Evolutionary conservation across 1,140 invertebrate genomes (phyloP), one percentile per base, ranked within the genome.

Genomic region (Brachionus asplanchnoidis): DNA sequence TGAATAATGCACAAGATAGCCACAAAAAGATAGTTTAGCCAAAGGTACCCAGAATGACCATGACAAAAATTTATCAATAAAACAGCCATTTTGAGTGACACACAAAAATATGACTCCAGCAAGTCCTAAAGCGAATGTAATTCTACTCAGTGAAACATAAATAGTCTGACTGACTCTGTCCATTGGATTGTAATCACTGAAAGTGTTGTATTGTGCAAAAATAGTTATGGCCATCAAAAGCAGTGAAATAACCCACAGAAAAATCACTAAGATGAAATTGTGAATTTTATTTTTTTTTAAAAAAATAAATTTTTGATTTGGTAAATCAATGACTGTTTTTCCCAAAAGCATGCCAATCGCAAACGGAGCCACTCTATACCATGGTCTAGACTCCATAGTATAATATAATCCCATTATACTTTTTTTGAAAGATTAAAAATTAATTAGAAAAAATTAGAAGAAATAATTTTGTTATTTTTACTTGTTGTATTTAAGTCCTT

Each of bases 21-120:
- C 94, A 88, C 94, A 94, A 89, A 96, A 97, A 1, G 95, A 95
- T 46, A 97, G 92, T 70, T 95, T 91, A 85, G 94, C 94, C n/a
- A 97, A 90, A 0, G 95, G 95, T 86, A 95, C 92, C 56, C 95
- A 91, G 0, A 93, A 92, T 42, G 92, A 92, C 89, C 94, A 94
- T 0, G 94, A 95, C 17, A 97, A 90, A 23, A 95, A 89, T 0
- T 91, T 92, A 78, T 93, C 92, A 26, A 94, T 93, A 50, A 91
- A 88, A 85, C 92, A 93, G 93, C 86, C 28, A 85, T 60, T 40
- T 17, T 77, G 1, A 2, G 86, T 68, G 46, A 84, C 44, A 40
- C n/a, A 53, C 1, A 60, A 36, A 44, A 42, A 50, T 17, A 26
- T 23, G 11, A 70, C 28, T 9, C 53, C 4, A 36, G 32, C 28